phyloP scores from a whole-genome alignment of 2,888 invertebrate genomes.

The Halocaridina rubra region DNA sequence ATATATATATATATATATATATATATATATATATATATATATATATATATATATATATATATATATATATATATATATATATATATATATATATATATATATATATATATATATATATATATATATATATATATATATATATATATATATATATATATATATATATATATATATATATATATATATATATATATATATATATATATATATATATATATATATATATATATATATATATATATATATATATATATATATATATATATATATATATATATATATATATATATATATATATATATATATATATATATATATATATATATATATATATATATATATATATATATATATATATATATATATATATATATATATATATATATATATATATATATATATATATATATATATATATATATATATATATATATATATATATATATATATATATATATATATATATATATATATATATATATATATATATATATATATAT shows the following conservation, averaged over 20 bases:
- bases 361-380: conserved; percentile 1
- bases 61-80: conserved; percentile 1
- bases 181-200: background rate
- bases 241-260: conserved; percentile 1
- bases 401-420: conserved; percentile 1
- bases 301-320: conserved; percentile 8
- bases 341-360: background rate
- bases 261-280: background rate
- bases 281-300: conserved; percentile 8
- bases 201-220: conserved; percentile 8
- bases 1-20: conserved; percentile 8
- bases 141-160: conserved; percentile 8
- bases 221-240: conserved; percentile 8
- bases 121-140: conserved; percentile 8
- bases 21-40: conserved; percentile 8
- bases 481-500: conserved; percentile 8
- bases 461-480: conserved; percentile 8
- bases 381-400: conserved; percentile 4
- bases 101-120: background rate
- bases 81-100: background rate
- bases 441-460: conserved; percentile 8
- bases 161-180: background rate
- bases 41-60: conserved; percentile 8
- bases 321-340: conserved; percentile 1
- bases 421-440: conserved; percentile 1